Percentiles rank a stretch among this genome's conserved stretches.
phyloP scores from a whole-genome alignment of 1,140 invertebrate genomes.

The Brachionus koreanus region DNA sequence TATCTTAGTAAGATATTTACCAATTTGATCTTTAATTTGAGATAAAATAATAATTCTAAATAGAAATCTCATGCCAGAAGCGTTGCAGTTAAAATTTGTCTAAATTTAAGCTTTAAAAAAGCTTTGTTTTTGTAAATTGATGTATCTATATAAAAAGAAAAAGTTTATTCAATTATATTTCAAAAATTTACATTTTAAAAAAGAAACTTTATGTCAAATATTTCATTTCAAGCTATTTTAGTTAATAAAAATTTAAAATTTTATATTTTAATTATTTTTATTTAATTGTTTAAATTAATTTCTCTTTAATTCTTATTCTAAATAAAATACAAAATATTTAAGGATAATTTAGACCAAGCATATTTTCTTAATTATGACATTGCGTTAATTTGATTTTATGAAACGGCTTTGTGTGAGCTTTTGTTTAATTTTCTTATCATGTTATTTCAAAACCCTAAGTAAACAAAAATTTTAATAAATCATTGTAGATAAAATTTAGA shows the following conservation, averaged over 20 bases:
- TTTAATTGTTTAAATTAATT: neutral
- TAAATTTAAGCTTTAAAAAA: neutral
- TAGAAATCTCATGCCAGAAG: neutral
- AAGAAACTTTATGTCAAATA: neutral
- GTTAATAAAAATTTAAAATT: neutral
- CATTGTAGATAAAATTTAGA: neutral
- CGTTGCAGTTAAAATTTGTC: neutral
- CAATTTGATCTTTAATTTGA: neutral
- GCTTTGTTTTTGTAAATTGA: neutral
- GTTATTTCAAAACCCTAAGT: neutral
- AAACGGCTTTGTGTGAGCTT: neutral
- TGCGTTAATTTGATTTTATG: neutral
- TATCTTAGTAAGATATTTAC: neutral
- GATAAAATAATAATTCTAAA: neutral
- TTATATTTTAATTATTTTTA: neutral
- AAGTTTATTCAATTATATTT: neutral
- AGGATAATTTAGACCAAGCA: neutral
- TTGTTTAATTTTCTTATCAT: constrained; percentile 1
- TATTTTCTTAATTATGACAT: neutral
- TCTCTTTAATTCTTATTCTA: neutral
- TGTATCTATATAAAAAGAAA: neutral
- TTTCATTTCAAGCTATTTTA: neutral
- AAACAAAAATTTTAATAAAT: neutral
- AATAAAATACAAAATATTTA: neutral
- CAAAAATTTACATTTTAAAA: neutral